Percentiles rank a stretch among this genome's conserved stretches.
Conservation (phyloP, 2,888 invertebrate genomes). For the Taenaris catops region DNA sequence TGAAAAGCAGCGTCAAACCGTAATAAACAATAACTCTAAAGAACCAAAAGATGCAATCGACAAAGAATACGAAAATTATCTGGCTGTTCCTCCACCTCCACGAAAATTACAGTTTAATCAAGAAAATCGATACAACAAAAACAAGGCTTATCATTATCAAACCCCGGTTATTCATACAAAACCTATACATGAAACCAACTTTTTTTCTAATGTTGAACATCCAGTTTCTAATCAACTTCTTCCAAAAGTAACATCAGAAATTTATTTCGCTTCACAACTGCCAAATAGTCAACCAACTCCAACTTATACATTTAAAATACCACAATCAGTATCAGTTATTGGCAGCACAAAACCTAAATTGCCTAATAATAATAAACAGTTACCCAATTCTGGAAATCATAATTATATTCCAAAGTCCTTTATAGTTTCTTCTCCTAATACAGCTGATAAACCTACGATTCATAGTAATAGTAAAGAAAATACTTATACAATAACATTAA, state of each 20-base stretch:
- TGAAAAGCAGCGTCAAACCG: constrained; percentile 44
- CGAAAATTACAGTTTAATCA: constrained; percentile 51
- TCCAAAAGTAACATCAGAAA: constrained; percentile 71
- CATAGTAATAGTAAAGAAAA: constrained; percentile 42
- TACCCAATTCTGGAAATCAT: constrained; percentile 3
- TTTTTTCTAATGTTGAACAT: constrained; percentile 66
- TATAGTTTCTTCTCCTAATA: constrained; percentile 35
- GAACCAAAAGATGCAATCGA: constrained; percentile 58
- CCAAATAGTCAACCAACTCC: constrained; percentile 55
- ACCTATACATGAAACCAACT: constrained; percentile 69
- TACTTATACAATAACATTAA: constrained; percentile 56
- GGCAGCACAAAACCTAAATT: constrained; percentile 30
- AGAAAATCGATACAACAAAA: constrained; percentile 49
- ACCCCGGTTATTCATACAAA: constrained; percentile 60
- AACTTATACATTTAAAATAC: constrained; percentile 63
- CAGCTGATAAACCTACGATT: constrained; percentile 40
- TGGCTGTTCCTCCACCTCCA: constrained; percentile 68
- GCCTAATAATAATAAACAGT: constrained; percentile 15
- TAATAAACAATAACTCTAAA: constrained; percentile 40
- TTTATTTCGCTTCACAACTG: constrained; percentile 68
- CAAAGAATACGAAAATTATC: constrained; percentile 69
- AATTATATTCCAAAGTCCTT: constrained; percentile 32
- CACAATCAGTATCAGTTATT: constrained; percentile 36
- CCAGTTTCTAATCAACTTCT: constrained; percentile 55
- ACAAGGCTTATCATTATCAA: constrained; percentile 52